Conservation (phyloP, 2,113 vertebrate species). For the Oceanites oceanicus region DNA sequence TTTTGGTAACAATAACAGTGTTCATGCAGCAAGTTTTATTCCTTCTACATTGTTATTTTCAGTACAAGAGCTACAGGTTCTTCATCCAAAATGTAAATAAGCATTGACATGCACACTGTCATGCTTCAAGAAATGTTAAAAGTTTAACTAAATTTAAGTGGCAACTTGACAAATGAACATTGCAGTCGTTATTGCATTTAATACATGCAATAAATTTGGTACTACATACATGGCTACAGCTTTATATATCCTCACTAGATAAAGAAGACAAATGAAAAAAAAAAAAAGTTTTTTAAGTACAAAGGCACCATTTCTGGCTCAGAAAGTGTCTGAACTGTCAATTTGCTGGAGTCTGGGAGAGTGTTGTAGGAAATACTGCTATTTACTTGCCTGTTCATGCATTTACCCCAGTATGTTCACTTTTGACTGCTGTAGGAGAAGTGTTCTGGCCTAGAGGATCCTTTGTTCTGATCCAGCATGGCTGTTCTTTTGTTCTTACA, state of each 20-base stretch:
- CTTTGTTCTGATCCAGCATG: background rate
- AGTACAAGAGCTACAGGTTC: background rate
- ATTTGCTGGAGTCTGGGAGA: background rate
- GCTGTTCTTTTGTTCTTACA: background rate
- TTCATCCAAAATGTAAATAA: background rate
- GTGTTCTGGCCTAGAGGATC: background rate
- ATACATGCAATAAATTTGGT: too few relatives aligned
- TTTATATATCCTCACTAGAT: too few relatives aligned
- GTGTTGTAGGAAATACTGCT: background rate
- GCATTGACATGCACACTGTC: background rate
- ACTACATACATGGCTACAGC: too few relatives aligned
- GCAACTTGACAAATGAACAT: background rate
- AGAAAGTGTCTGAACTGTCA: background rate
- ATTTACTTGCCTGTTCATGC: background rate
- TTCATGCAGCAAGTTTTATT: background rate
- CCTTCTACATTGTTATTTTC: background rate
- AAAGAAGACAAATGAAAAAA: too few relatives aligned
- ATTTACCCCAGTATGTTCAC: background rate
- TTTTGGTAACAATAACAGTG: background rate
- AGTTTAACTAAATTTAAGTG: background rate
- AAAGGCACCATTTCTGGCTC: background rate
- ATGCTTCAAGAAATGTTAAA: background rate
- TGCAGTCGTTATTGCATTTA: too few relatives aligned
- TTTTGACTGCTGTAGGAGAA: background rate
- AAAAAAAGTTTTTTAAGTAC: background rate